Base-by-base conservation (phyloP, 37 sponge, comb jelly and placozoan genomes). In the Corticium candelabrum region DNA sequence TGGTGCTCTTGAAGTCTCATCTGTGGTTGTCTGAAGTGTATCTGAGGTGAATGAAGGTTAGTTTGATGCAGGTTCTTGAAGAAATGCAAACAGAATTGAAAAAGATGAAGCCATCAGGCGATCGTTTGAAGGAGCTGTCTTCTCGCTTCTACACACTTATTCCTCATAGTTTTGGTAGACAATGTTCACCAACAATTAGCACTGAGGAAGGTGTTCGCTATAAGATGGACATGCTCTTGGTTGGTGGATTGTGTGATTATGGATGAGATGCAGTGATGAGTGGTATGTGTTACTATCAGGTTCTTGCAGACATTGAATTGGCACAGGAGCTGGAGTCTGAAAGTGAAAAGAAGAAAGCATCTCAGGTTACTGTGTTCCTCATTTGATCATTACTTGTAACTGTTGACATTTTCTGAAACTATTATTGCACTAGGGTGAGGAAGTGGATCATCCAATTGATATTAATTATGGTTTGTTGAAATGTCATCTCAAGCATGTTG, bases 141-240 rank as follows among this genome's bases (percentile, higher is more conserved):
- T 94, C 95, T 34, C 50, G 77, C 30, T 93, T 93, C 68, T 90
- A 90, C 82, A 91, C 91, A 43, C 68, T 85, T 77, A 91, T 94
- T 31, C 95, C 95, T 33, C 95, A 94, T 74, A 82, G 80, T 82
- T 94, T 90, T 83, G 91, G 91, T 1, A 73, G 95, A 2, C 80
- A 50, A 35, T 34, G 77, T 2, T 90, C 94, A 31, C 90, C 90
- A 0, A 70, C 78, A 37, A 90, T 93, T 38, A 76, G 34, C n/a
- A 80, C 80, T 37, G 70, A 40, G n/a, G 88, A 83, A 40, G 40
- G n/a, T 30, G 81, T 93, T 40, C 90, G 89, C 75, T 39, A 87
- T 62, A 93, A 90, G 79, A 87, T 84, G 81, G 94, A 93, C 82
- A 93, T 93, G 94, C 74, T 93, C 1, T 5, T 90, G 88, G 93